Evolutionary conservation across 92 coral and sea anemone genomes (phyloP).

Genomic region (Palythoa grandis): DNA sequence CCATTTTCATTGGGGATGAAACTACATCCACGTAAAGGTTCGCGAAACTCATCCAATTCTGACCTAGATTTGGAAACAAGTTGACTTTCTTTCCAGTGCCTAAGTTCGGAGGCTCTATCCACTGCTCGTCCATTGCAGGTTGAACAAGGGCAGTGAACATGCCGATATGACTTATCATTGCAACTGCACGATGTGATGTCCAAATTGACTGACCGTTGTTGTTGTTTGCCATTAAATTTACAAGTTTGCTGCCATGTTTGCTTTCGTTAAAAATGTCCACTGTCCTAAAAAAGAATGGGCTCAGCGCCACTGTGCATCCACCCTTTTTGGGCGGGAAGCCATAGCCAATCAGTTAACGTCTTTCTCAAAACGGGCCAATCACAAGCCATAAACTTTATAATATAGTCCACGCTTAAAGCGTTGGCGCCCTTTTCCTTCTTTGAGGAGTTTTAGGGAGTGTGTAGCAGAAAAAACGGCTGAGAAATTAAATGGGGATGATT

Average conservation of each 20-base stretch:
- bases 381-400: constrained; percentile 16
- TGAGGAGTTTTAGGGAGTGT: constrained; percentile 8
- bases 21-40: constrained; percentile 36
- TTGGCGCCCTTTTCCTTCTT: constrained; percentile 32
- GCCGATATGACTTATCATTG: constrained; percentile 10
- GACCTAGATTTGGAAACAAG: constrained; percentile 27
- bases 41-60: constrained; percentile 43
- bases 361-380: constrained; percentile 37
- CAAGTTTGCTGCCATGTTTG: constrained; percentile 11
- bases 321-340: constrained; percentile 46
- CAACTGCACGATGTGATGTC: constrained; percentile 19
- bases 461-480: constrained; percentile 13
- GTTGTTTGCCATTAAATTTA: constrained; percentile 11
- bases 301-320: constrained; percentile 15
- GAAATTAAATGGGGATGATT: constrained; percentile 7
- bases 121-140: constrained; percentile 61
- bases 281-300: constrained; percentile 20
- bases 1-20: constrained; percentile 22
- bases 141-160: constrained; percentile 57
- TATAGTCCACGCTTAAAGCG: constrained; percentile 20
- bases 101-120: constrained; percentile 63
- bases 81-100: constrained; percentile 59
- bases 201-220: background rate
- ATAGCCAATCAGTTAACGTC: constrained; percentile 40
- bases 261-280: constrained; percentile 27